These are phyloP conservation scores for Craniophora ligustri DNA, from an alignment of 2,888 invertebrate species.

Conservation along the genomic window DNA sequence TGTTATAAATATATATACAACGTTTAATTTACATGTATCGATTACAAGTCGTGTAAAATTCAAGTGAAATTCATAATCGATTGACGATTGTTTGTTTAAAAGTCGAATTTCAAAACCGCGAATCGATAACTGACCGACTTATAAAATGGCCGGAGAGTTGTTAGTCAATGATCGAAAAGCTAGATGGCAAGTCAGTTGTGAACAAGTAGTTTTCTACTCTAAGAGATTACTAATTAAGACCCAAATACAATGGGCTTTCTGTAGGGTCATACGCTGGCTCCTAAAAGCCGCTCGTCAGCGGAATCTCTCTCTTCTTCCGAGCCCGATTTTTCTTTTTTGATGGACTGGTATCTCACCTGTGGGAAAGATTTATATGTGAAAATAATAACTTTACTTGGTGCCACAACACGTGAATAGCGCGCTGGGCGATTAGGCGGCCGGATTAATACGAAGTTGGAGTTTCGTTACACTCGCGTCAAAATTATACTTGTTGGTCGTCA, in stretches of 20 bases:
- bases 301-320: constrained; percentile 91
- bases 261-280: constrained; percentile 85
- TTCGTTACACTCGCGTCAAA: too few relatives aligned
- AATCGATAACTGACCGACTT: constrained; percentile 11
- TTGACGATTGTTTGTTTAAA: constrained; percentile 17
- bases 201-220: constrained; percentile 29
- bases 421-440: background rate
- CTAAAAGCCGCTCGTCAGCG: constrained; percentile 90
- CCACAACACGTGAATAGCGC: background rate
- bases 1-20: constrained; percentile 2
- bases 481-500: too few relatives aligned
- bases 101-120: constrained; percentile 5
- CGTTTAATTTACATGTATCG: constrained; percentile 5
- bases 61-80: constrained; percentile 19
- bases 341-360: constrained; percentile 89
- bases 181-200: constrained; percentile 32
- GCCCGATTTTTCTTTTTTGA: constrained; percentile 88
- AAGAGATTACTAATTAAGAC: constrained; percentile 72
- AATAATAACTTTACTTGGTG: background rate
- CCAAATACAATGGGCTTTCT: constrained; percentile 75
- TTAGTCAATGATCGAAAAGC: constrained; percentile 1
- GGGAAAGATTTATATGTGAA: constrained; percentile 7
- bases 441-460: background rate
- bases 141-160: constrained; percentile 16
- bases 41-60: constrained; percentile 39